Percentiles rank a stretch among this genome's conserved stretches.
phyloP scores from a whole-genome alignment of 2,797 vertebrate genomes.

The Galago senegalensis region DNA sequence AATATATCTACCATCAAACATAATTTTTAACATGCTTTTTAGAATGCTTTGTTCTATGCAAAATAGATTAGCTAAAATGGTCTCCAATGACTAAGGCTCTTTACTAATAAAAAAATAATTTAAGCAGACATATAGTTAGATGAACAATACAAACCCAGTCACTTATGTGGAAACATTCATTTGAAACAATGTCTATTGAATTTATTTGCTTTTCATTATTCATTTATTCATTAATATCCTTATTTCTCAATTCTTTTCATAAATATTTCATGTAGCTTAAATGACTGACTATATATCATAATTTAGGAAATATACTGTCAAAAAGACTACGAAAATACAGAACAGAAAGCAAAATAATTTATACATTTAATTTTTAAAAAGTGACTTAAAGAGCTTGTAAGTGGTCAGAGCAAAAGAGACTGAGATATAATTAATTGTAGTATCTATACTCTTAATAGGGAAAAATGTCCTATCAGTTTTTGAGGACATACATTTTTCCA shows the following conservation, averaged over 20 bases:
- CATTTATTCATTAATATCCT: neutral
- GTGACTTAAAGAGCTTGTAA: neutral
- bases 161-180: conserved; percentile 9
- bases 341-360: neutral
- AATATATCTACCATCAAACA: neutral
- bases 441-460: conserved; percentile 20
- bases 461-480: neutral
- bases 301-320: neutral
- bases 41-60: conserved; percentile 47
- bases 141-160: conserved; percentile 4
- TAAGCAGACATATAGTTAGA: neutral
- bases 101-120: conserved; percentile 53
- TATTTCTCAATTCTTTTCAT: conserved; percentile 4
- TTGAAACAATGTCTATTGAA: conserved; percentile 28
- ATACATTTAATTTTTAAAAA: conserved; percentile 53
- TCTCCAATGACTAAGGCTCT: conserved; percentile 18
- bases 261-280: conserved; percentile 41
- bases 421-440: neutral
- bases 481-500: neutral
- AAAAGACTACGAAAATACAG: neutral
- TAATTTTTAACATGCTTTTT: conserved; percentile 53
- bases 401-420: neutral
- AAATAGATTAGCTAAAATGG: neutral
- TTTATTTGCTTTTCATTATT: conserved; percentile 44
- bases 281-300: neutral